Percentiles rank a stretch among this genome's conserved stretches.
These are phyloP conservation scores for Carettochelys insculpta DNA, from an alignment of 2,113 vertebrate species.

Conservation along the genomic window DNA sequence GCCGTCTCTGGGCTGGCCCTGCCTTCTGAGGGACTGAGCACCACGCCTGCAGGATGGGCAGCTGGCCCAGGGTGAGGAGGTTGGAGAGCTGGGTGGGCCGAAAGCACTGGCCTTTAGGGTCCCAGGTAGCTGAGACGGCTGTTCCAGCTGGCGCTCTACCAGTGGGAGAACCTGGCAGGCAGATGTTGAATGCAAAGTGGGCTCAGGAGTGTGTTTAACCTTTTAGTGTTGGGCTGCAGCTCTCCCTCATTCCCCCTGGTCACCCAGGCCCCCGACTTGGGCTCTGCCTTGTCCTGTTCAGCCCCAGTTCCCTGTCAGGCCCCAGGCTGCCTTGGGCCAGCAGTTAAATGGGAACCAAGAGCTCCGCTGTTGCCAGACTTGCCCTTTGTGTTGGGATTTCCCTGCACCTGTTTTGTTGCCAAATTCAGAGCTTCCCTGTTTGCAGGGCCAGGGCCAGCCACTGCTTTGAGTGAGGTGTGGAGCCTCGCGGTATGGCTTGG, in stretches of 20 bases:
- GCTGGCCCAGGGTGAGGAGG: background rate
- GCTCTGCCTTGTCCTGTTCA: background rate
- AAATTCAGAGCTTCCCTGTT: background rate
- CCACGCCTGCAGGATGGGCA: background rate
- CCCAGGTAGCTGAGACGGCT: background rate
- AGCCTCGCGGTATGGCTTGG: background rate
- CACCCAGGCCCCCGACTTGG: background rate
- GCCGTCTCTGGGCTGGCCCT: background rate
- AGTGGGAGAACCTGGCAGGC: too few species aligned
- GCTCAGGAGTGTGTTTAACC: background rate
- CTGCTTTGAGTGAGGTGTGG: background rate
- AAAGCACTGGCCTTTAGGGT: background rate
- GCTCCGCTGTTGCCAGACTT: background rate
- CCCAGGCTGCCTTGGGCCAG: background rate
- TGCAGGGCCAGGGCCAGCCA: background rate
- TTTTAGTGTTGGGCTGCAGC: background rate
- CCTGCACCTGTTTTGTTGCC: background rate
- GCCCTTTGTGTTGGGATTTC: background rate
- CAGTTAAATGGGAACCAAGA: background rate
- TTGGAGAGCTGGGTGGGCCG: background rate
- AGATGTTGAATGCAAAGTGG: background rate
- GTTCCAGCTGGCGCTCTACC: background rate
- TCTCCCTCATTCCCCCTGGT: background rate
- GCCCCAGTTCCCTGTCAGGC: background rate
- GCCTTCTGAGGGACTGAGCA: fast-evolving